Evolutionary conservation across 2,797 vertebrate genomes (phyloP), one percentile per base, ranked within the genome.

Genomic region (Etheostoma nigrum): DNA sequence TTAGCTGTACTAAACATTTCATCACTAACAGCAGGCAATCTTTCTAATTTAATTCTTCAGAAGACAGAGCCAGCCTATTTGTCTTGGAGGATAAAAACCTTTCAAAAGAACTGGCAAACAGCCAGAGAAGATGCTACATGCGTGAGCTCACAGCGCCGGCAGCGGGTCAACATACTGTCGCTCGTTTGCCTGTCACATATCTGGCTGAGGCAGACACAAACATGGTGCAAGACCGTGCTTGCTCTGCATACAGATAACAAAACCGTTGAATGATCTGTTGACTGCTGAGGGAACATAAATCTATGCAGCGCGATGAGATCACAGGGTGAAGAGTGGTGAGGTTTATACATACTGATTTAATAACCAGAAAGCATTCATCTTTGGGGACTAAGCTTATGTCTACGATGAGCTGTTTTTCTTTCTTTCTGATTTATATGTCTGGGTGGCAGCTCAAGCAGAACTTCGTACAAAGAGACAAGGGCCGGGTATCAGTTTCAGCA

Each of bases 41-140:
- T 27, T 57, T 58, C 48, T 67, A 1, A 74, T 55, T 30, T 27
- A 58, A 65, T 49, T 53, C 27, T 64, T 25, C 64, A 36, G 36
- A 7, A 67, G 58, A 76, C 54, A 55, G 30, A 53, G 33, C 33
- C 25, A 19, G 55, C 25, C 72, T 36, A 19, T 49, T 18, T 18
- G 52, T 48, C 65, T 73, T 45, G 27, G 63, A 67, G 58, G 70
- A 82, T 82, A 54, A 79, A 87, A 52, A 65, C 30, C 7, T 54
- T 66, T 78, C 66, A 65, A 77, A 81, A 78, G 74, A 89, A 67
- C 42, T 36, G 19, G 33, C 18, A 65, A 45, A 76, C 66, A 59
- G 55, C 44, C 63, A 9, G 45, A 36, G 52, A 47, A 55, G 60
- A 53, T 11, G 67, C 16, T 44, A 40, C 40, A 54, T 65, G 59